These are phyloP conservation scores for Otus sunia DNA, from an alignment of 2,113 vertebrate genomes.

Conservation along the genomic window DNA sequence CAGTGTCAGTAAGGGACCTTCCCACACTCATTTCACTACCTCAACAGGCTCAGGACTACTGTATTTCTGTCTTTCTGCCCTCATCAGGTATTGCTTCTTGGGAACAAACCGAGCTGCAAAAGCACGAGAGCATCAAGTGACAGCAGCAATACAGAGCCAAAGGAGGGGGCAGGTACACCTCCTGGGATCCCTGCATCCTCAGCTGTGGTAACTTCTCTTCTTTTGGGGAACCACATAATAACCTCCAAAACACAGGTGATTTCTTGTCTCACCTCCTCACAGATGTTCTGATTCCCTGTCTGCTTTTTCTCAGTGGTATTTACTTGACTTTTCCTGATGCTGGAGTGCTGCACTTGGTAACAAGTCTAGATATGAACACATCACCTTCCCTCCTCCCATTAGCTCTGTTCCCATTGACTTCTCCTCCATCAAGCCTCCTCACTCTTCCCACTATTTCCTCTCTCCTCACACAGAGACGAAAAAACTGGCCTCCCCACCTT, in stretches of 20 bases:
- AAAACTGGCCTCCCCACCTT: neutral
- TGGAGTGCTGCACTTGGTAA: neutral
- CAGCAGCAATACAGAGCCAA: neutral
- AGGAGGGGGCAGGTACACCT: too few species aligned
- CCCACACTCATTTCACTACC: rapidly evolving
- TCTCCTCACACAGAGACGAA: neutral
- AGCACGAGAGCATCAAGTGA: neutral
- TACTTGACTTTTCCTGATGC: neutral
- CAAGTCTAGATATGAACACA: neutral
- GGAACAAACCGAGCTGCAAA: neutral
- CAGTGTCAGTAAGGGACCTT: neutral
- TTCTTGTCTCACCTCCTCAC: neutral
- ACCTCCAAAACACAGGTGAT: neutral
- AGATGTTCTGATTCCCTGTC: neutral
- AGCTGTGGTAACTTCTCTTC: neutral
- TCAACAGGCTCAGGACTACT: neutral
- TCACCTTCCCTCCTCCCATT: neutral
- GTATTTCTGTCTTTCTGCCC: neutral
- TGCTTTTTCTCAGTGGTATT: neutral
- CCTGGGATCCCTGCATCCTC: neutral
- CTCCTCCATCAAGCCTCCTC: neutral
- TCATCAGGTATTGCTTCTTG: neutral
- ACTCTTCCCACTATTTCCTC: neutral
- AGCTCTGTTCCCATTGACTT: neutral
- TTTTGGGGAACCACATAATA: neutral